These are phyloP conservation scores for Lutraria lutraria DNA, from an alignment of 2,888 invertebrate species.

Conservation along the genomic window DNA sequence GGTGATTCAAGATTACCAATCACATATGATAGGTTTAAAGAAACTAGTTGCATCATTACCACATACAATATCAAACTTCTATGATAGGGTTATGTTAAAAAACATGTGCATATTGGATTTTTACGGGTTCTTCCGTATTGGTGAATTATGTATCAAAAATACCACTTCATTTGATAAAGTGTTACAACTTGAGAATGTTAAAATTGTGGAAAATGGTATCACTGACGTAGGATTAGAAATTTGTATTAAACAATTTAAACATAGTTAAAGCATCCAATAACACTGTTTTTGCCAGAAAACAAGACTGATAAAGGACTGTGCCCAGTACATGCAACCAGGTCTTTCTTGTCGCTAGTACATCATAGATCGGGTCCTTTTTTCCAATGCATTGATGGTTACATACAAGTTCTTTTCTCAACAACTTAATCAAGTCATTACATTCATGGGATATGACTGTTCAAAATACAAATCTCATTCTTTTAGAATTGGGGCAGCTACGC, in stretches of 20 bases:
- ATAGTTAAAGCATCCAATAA: background rate
- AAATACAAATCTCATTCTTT: slow-evolving; percentile 17
- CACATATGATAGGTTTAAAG: background rate
- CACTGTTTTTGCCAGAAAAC: background rate
- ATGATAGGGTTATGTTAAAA: background rate
- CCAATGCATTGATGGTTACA: background rate
- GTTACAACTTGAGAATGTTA: background rate
- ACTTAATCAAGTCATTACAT: background rate
- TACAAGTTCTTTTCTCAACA: slow-evolving; percentile 7
- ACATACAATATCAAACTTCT: background rate
- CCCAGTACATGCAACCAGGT: background rate
- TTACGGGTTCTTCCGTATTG: slow-evolving; percentile 11
- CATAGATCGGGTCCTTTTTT: slow-evolving; percentile 22
- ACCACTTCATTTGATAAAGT: background rate
- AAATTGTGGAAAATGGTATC: background rate
- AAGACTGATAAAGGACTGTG: background rate
- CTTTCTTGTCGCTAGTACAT: background rate
- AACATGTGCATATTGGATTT: slow-evolving; percentile 1
- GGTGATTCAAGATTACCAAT: background rate
- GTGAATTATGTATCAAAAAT: slow-evolving; percentile 14
- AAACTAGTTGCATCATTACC: background rate
- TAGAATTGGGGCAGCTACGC: slow-evolving; percentile 23
- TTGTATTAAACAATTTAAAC: background rate
- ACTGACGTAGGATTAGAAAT: background rate
- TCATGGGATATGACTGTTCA: background rate